A percentile compares a stretch with the other conserved stretches of the same genome.
These are phyloP conservation scores for Arnoldichthys spilopterus DNA, from an alignment of 2,797 vertebrate genomes.

Conservation along the genomic window DNA sequence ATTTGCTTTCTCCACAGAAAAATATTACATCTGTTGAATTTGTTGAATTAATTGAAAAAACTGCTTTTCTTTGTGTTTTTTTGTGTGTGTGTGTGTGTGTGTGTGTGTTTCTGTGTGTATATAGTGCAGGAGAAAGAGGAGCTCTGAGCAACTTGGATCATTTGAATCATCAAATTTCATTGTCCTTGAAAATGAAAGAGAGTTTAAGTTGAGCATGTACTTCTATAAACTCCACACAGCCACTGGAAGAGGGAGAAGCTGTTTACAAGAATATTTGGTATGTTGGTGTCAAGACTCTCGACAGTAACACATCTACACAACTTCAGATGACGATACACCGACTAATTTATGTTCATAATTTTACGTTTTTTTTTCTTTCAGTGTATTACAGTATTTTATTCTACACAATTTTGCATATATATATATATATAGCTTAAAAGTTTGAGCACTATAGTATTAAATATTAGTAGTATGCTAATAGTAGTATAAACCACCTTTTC, in stretches of 20 bases:
- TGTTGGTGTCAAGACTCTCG: not conserved
- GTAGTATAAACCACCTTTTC: too few relatives aligned
- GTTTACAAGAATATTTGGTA: slow-evolving; percentile 17
- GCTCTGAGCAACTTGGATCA: not conserved
- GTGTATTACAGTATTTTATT: too few relatives aligned
- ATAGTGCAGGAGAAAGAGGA: not conserved
- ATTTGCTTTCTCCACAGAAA: too few relatives aligned
- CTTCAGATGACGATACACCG: not conserved
- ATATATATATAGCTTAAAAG: too few relatives aligned
- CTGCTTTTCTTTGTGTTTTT: too few relatives aligned
- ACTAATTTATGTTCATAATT: too few relatives aligned
- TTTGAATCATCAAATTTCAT: slow-evolving; percentile 42
- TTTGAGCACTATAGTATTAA: too few relatives aligned
- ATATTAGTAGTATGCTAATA: too few relatives aligned
- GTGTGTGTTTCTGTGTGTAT: not conserved
- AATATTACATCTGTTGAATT: too few relatives aligned
- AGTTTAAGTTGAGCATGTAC: slow-evolving; percentile 5
- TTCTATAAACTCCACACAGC: slow-evolving; percentile 12
- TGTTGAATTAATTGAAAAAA: too few relatives aligned
- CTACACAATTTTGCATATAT: too few relatives aligned
- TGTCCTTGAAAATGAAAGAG: slow-evolving; percentile 24
- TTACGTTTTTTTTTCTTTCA: too few relatives aligned
- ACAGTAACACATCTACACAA: not conserved
- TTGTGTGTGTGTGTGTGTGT: slow-evolving; percentile 2
- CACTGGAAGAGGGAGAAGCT: not conserved